Evolutionary conservation across 2,888 invertebrate genomes (phyloP).

Genomic region (Trachelus iudaicus): DNA sequence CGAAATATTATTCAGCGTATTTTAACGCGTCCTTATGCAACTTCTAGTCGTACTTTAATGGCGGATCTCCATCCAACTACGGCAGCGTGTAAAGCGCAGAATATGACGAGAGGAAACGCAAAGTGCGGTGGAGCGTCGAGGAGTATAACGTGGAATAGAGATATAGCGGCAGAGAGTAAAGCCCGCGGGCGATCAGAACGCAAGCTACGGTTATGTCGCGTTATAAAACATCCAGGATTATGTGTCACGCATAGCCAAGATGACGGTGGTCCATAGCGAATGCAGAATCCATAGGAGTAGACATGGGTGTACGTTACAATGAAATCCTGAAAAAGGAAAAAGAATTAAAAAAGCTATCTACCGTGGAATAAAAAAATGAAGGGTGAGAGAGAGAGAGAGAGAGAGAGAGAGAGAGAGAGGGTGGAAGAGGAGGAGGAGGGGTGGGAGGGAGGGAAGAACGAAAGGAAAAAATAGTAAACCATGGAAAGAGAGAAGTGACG

Average conservation of each 20-base stretch:
- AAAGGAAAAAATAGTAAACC: slow-evolving; percentile 12
- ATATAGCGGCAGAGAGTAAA: not conserved
- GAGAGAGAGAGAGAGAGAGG: not conserved
- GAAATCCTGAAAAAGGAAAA: slow-evolving; percentile 56
- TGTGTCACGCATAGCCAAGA: not conserved
- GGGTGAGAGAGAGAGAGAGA: not conserved
- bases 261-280: not conserved
- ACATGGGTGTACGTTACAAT: slow-evolving; percentile 55
- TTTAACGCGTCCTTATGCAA: not conserved
- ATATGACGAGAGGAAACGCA: not conserved
- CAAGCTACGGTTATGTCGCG: not conserved
- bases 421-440: not conserved
- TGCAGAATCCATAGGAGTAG: slow-evolving; percentile 1
- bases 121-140: not conserved
- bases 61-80: not conserved
- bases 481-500: slow-evolving; percentile 9
- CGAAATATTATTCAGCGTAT: not conserved
- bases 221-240: not conserved
- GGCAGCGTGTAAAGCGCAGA: not conserved
- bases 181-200: not conserved
- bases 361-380: slow-evolving; percentile 35
- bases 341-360: slow-evolving; percentile 59
- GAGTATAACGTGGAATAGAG: not conserved
- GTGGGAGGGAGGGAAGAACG: not conserved
- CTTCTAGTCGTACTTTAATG: not conserved